Conservation (phyloP, 2,113 vertebrate genomes). For the Odobenus rosmarus region DNA sequence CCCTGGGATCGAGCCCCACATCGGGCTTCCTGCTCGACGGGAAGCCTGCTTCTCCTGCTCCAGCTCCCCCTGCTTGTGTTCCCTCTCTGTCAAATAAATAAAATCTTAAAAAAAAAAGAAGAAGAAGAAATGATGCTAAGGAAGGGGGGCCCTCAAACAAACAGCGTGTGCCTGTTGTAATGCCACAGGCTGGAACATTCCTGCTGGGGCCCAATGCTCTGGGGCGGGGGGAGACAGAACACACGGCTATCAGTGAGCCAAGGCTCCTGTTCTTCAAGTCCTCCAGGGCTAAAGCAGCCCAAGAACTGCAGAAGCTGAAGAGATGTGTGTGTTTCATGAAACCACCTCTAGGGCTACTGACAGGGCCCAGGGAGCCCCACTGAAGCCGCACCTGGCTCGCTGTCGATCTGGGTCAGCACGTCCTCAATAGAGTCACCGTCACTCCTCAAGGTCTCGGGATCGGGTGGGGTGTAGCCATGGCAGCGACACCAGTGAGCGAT, state of each 20-base stretch:
- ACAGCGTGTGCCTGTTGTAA: neutral
- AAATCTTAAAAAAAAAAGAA: too few relatives aligned
- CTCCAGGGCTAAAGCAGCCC: neutral
- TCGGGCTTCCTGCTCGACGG: too few relatives aligned
- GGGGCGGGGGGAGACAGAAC: neutral
- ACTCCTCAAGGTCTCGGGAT: constrained; percentile 88
- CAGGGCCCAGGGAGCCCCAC: rapidly evolving
- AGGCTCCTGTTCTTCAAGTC: neutral
- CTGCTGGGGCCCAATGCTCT: neutral
- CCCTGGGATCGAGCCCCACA: too few relatives aligned
- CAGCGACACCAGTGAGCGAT: constrained; percentile 97
- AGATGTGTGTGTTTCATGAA: rapidly evolving
- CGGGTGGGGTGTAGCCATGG: constrained; percentile 95
- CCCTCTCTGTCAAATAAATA: too few relatives aligned
- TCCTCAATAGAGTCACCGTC: constrained; percentile 97
- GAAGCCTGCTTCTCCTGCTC: too few relatives aligned
- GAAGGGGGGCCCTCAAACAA: neutral
- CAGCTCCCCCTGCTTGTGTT: too few relatives aligned
- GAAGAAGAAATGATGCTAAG: neutral
- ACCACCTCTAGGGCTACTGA: neutral
- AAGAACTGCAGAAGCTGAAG: neutral
- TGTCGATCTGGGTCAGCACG: constrained; percentile 97
- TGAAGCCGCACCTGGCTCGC: constrained; percentile 89
- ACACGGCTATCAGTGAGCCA: neutral
- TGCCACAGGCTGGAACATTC: neutral